phyloP scores from a whole-genome alignment of 2,888 invertebrate genomes.

The Lydus trimaculatus region DNA sequence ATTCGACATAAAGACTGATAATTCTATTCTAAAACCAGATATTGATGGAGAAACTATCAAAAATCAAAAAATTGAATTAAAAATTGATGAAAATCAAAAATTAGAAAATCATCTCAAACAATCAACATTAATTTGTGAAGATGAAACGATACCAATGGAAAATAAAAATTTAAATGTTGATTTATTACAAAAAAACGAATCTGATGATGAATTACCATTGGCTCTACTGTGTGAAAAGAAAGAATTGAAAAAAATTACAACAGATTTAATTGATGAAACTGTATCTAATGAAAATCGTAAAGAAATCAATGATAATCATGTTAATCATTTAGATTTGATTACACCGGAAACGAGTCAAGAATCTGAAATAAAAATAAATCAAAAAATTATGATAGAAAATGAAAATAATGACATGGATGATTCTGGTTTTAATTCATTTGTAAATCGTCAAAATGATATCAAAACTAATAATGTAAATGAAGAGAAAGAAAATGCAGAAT shows the following conservation, averaged over 20 bases:
- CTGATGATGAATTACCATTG: constrained; percentile 47
- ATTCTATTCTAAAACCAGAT: background rate
- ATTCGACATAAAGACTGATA: background rate
- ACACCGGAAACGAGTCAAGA: constrained; percentile 5
- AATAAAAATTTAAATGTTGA: background rate
- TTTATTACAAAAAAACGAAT: constrained; percentile 33
- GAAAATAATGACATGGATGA: background rate
- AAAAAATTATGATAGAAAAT: background rate
- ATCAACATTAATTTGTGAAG: background rate
- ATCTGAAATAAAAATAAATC: background rate
- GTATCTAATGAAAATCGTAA: background rate
- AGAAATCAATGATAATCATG: background rate
- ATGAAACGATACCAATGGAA: background rate
- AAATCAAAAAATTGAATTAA: background rate
- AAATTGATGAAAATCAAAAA: background rate
- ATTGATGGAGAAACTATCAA: background rate
- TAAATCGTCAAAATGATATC: background rate
- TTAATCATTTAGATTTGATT: background rate
- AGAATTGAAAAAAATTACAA: background rate
- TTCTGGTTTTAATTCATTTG: background rate
- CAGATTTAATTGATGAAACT: background rate
- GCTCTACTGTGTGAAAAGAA: constrained; percentile 22
- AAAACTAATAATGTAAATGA: background rate
- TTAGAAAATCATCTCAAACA: background rate
- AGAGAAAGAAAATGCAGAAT: background rate